Conservation (phyloP, 1,140 invertebrate species). For the Drosophila athabasca region DNA sequence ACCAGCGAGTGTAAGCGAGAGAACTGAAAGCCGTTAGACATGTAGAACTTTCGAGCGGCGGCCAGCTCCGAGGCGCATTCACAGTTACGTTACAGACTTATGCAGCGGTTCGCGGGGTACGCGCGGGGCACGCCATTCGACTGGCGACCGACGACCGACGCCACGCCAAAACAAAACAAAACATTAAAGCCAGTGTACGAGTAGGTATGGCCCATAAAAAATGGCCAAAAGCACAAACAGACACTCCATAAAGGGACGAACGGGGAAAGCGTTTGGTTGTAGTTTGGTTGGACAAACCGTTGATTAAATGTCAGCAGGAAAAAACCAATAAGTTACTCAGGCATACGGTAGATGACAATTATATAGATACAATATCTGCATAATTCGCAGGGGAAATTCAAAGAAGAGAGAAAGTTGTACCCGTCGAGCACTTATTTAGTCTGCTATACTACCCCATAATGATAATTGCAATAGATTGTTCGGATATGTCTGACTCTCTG, state of each 20-base stretch:
- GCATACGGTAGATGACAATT: conserved; percentile 14
- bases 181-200: conserved; percentile 25
- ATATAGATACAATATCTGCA: not conserved
- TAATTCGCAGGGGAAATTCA: not conserved
- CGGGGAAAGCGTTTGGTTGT: not conserved
- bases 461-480: too few relatives aligned
- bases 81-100: conserved; percentile 51
- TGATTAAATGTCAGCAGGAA: conserved; percentile 55
- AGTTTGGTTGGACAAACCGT: conserved; percentile 2
- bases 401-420: conserved; percentile 16
- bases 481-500: too few relatives aligned
- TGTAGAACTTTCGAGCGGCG: conserved; percentile 11
- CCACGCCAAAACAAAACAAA: not conserved
- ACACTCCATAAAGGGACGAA: conserved; percentile 35
- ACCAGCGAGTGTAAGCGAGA: not conserved
- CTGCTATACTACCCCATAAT: too few relatives aligned
- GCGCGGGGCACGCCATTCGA: conserved; percentile 22
- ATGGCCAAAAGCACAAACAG: conserved; percentile 39
- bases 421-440: not conserved
- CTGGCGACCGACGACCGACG: not conserved
- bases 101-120: conserved; percentile 8
- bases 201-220: conserved; percentile 28
- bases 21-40: conserved; percentile 45
- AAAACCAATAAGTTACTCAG: conserved; percentile 25
- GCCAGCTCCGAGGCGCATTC: conserved; percentile 22